Conservation (phyloP, 2,113 vertebrate genomes). For the Porphyrio hochstetteri region DNA sequence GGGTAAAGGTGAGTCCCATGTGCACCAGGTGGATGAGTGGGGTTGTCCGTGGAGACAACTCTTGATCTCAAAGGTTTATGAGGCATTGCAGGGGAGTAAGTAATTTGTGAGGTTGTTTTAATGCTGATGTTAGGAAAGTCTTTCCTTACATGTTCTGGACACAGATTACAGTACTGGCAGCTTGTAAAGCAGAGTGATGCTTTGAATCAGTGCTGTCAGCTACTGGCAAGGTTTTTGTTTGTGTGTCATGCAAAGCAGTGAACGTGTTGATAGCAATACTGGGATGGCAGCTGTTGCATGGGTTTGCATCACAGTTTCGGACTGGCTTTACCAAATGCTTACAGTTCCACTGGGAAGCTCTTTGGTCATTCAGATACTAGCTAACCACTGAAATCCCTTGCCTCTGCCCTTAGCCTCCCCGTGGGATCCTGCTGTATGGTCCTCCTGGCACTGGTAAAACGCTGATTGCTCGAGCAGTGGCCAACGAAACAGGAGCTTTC, state of each 20-base stretch:
- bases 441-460: slow-evolving; percentile 98
- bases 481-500: slow-evolving; percentile 97
- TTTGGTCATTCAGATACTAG: background rate
- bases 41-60: background rate
- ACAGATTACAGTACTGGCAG: background rate
- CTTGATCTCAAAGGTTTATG: background rate
- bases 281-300: background rate
- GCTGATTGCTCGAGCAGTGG: slow-evolving; percentile 95
- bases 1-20: slow-evolving; percentile 86
- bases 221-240: slow-evolving; percentile 7
- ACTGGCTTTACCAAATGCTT: background rate
- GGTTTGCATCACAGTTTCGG: background rate
- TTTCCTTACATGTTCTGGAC: background rate
- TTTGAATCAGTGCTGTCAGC: background rate
- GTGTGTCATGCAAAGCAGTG: background rate
- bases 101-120: background rate
- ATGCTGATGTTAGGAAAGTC: background rate
- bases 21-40: background rate
- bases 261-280: background rate
- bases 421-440: slow-evolving; percentile 95
- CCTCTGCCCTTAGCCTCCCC: slow-evolving; percentile 84
- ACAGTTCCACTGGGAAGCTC: background rate
- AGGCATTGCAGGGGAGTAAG: background rate
- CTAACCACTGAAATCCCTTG: background rate
- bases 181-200: background rate